Conservation (phyloP, 2,113 vertebrate species). For the Aphyosemion australe region DNA sequence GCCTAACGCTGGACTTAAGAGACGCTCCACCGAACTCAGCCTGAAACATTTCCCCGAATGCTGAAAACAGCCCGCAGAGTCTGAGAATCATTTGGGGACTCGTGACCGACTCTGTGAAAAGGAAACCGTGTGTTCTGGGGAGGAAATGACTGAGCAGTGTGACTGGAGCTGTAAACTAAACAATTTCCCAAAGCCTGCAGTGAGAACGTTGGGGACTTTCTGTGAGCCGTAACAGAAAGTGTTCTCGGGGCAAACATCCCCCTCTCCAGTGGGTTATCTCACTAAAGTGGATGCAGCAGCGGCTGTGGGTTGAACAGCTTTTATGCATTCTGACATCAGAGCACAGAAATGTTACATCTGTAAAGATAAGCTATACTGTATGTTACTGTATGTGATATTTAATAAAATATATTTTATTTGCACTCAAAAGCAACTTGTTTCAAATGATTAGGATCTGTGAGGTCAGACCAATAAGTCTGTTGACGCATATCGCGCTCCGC, state of each 20-base stretch:
- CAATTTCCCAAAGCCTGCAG: conserved; percentile 22
- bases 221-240: conserved; percentile 36
- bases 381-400: not conserved
- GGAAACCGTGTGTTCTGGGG: not conserved
- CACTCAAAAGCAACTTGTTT: not conserved
- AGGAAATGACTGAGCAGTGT: not conserved
- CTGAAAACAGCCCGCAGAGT: not conserved
- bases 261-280: no score
- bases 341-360: conserved; percentile 15
- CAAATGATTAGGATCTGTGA: not conserved
- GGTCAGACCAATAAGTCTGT: no score
- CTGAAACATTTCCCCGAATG: no score
- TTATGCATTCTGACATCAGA: conserved; percentile 8
- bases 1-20: not conserved
- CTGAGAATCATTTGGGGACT: no score
- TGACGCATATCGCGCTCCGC: no score
- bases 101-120: not conserved
- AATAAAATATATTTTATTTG: no score
- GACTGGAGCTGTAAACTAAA: not conserved
- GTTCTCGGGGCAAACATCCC: not conserved
- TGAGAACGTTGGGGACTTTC: conserved; percentile 57
- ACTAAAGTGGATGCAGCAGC: conserved; percentile 25
- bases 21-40: no score
- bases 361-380: conserved; percentile 45
- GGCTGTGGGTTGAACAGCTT: no score